Evolutionary conservation across 2,797 vertebrate species (phyloP).

Genomic region (Pseudochirops cupreus): DNA sequence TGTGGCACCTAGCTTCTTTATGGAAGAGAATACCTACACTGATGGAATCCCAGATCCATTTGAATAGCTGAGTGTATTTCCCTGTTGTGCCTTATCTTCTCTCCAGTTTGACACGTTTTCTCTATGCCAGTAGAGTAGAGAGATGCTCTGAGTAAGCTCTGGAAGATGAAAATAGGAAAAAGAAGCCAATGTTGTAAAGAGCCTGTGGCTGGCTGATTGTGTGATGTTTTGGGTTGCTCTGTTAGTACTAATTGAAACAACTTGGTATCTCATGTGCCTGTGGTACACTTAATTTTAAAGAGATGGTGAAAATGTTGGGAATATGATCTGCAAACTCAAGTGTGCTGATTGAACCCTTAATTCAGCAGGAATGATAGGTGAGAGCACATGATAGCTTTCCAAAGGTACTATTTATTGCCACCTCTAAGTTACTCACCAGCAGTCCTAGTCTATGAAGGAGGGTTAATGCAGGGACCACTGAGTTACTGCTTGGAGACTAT

Average conservation of each 20-base stretch:
- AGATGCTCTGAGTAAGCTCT: slow-evolving; percentile 50
- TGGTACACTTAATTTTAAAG: background rate
- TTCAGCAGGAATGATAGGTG: background rate
- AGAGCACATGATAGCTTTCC: background rate
- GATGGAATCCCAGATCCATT: background rate
- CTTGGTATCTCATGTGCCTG: background rate
- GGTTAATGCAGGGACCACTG: background rate
- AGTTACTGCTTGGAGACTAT: background rate
- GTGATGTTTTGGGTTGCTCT: background rate
- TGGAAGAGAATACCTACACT: background rate
- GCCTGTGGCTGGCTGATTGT: background rate
- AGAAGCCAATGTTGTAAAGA: fast-evolving
- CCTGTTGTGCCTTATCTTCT: background rate
- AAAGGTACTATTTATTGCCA: slow-evolving; percentile 12
- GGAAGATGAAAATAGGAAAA: background rate
- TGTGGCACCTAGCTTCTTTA: background rate
- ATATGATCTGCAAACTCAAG: background rate
- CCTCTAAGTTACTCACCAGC: background rate
- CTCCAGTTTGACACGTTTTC: background rate
- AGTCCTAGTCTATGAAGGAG: background rate
- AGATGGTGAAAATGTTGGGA: slow-evolving; percentile 23
- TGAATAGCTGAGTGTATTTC: background rate
- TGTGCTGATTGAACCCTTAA: slow-evolving; percentile 23
- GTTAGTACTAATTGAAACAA: background rate
- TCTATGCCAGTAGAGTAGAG: background rate